These are phyloP conservation scores for Perodicticus potto DNA, from an alignment of 2,797 vertebrate species.

Conservation along the genomic window DNA sequence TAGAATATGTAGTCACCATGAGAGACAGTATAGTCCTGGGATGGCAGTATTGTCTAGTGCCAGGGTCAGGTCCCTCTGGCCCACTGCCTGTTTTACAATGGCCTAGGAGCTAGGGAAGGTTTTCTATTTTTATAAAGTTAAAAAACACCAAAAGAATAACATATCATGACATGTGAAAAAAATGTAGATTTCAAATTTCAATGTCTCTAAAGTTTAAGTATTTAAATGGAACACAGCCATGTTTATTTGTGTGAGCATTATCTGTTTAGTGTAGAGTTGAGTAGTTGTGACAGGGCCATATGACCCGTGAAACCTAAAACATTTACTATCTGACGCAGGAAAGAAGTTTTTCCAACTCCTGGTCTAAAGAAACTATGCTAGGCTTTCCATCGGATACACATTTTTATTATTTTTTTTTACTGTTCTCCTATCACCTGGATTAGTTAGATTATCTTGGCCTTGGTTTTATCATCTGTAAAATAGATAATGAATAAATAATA, in stretches of 20 bases:
- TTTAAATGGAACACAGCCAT: not conserved
- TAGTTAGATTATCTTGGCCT: not conserved
- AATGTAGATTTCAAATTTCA: not conserved
- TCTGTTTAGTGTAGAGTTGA: not conserved
- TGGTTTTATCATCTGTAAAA: not conserved
- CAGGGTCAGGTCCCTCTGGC: not conserved
- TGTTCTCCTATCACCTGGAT: not conserved
- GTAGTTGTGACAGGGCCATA: not conserved
- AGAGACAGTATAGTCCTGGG: not conserved
- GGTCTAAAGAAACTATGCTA: not conserved
- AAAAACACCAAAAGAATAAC: not conserved
- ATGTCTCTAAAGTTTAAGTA: not conserved
- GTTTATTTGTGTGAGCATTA: not conserved
- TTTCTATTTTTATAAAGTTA: not conserved
- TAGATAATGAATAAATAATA: not conserved
- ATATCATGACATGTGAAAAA: not conserved
- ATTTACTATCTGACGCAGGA: not conserved
- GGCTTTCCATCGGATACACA: not conserved
- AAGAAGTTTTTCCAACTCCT: not conserved
- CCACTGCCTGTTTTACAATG: not conserved
- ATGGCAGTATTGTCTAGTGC: fast-evolving
- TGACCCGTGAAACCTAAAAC: not conserved
- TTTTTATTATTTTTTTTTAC: not conserved
- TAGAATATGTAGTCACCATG: not conserved
- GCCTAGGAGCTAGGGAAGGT: not conserved